Conservation (phyloP, 2,888 invertebrate genomes). For the Eilema depressum region DNA sequence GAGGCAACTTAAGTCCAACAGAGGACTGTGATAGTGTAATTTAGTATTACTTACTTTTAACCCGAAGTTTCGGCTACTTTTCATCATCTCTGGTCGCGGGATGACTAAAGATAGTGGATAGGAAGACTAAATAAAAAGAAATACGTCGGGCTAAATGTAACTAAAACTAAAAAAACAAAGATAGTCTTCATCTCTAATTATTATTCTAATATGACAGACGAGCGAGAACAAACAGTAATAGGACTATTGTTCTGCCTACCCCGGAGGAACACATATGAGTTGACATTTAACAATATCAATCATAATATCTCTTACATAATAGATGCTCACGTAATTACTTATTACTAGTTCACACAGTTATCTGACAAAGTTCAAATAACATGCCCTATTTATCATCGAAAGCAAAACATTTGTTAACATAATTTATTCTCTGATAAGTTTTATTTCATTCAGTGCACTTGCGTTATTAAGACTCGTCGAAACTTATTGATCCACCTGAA, state of each 20-base stretch:
- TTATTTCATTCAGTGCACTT: neutral
- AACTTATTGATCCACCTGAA: constrained; percentile 12
- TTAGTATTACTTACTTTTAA: too few species aligned
- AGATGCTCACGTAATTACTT: neutral
- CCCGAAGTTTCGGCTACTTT: too few species aligned
- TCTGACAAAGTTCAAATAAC: constrained; percentile 18
- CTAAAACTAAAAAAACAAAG: too few species aligned
- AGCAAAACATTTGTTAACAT: constrained; percentile 12
- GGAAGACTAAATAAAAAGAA: too few species aligned
- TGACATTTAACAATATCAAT: neutral
- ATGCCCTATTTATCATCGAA: neutral
- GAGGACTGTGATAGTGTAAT: too few species aligned
- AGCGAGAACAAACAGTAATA: neutral
- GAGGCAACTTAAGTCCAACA: too few species aligned
- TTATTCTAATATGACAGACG: neutral
- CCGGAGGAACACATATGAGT: too few species aligned
- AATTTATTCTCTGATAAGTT: neutral
- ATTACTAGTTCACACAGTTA: neutral
- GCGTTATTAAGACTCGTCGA: neutral
- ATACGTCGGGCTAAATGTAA: too few species aligned
- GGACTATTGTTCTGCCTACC: neutral
- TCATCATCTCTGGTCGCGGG: too few species aligned
- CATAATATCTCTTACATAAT: neutral
- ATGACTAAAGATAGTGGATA: too few species aligned
- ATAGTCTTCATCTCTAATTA: too few species aligned